Conservation (phyloP, 2,797 vertebrate genomes). For the Psittacula echo region DNA sequence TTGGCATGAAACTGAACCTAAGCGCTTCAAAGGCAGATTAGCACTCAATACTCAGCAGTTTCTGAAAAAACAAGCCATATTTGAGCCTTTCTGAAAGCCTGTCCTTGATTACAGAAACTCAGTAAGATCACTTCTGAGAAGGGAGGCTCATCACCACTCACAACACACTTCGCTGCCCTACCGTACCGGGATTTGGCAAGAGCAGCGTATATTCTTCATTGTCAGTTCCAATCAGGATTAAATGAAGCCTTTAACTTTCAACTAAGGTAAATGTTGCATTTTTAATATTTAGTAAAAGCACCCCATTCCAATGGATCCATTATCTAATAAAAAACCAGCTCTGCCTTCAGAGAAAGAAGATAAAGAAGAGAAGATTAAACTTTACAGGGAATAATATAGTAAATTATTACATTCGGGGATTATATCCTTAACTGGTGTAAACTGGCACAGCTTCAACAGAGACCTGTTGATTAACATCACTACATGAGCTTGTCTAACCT, state of each 20-base stretch:
- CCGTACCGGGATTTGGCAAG: constrained; percentile 61
- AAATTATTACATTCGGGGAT: constrained; percentile 66
- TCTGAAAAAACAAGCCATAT: neutral
- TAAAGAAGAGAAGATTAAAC: constrained; percentile 63
- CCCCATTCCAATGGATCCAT: constrained; percentile 50
- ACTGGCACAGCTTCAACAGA: constrained; percentile 17
- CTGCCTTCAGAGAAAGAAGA: constrained; percentile 50
- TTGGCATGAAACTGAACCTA: neutral
- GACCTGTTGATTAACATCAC: neutral
- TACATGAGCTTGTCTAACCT: constrained; percentile 24
- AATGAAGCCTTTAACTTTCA: constrained; percentile 45
- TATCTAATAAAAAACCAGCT: constrained; percentile 58
- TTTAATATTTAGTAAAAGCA: constrained; percentile 77
- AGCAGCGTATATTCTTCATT: constrained; percentile 29
- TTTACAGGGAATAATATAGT: constrained; percentile 62
- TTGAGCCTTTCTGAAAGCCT: constrained; percentile 4
- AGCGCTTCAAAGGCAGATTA: neutral
- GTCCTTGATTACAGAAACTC: neutral
- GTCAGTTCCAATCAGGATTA: constrained; percentile 59
- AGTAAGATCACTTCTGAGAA: neutral
- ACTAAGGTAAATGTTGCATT: constrained; percentile 52
- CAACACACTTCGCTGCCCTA: neutral
- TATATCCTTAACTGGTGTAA: neutral
- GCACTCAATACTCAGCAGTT: neutral
- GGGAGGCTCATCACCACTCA: neutral